These are phyloP conservation scores for Ephydatia muelleri DNA, from an alignment of 37 sponge, comb jelly and placozoan species.

Conservation along the genomic window DNA sequence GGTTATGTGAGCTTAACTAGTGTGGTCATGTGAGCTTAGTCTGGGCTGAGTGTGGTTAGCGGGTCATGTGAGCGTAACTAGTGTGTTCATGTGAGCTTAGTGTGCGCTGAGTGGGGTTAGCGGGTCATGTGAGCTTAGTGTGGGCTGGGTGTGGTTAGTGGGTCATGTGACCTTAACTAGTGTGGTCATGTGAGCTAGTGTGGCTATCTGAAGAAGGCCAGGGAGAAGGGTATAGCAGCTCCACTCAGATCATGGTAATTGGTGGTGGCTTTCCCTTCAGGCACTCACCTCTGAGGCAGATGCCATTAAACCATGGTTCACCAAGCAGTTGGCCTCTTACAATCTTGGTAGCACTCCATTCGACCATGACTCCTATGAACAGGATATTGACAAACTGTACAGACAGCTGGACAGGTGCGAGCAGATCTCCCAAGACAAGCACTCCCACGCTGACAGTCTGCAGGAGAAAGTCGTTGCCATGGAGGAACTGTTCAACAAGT, in stretches of 20 bases:
- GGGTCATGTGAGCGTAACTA: too few species aligned
- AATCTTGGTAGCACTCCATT: constrained; percentile 54
- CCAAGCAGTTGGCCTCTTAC: constrained; percentile 15
- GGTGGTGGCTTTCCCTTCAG: background rate
- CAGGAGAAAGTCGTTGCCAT: constrained; percentile 47
- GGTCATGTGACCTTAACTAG: background rate
- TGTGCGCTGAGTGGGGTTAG: background rate
- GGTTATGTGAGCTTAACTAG: background rate
- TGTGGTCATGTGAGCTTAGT: background rate
- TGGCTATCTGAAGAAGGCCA: too few species aligned
- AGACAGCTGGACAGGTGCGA: constrained; percentile 20
- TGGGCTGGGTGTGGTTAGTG: too few species aligned
- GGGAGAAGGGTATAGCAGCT: too few species aligned
- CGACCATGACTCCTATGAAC: constrained; percentile 41
- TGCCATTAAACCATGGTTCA: constrained; percentile 14
- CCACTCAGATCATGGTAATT: too few species aligned
- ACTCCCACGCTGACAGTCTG: constrained; percentile 14
- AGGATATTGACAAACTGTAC: constrained; percentile 26
- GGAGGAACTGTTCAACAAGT: constrained; percentile 49
- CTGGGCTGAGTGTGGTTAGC: too few species aligned
- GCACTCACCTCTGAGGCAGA: background rate
- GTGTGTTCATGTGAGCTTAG: background rate
- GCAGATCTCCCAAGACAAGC: constrained; percentile 26
- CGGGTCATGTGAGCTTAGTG: too few species aligned
- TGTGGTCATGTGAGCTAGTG: too few species aligned